Evolutionary conservation across 1,140 invertebrate species (phyloP).

Genomic region (Tribolium castaneum): DNA sequence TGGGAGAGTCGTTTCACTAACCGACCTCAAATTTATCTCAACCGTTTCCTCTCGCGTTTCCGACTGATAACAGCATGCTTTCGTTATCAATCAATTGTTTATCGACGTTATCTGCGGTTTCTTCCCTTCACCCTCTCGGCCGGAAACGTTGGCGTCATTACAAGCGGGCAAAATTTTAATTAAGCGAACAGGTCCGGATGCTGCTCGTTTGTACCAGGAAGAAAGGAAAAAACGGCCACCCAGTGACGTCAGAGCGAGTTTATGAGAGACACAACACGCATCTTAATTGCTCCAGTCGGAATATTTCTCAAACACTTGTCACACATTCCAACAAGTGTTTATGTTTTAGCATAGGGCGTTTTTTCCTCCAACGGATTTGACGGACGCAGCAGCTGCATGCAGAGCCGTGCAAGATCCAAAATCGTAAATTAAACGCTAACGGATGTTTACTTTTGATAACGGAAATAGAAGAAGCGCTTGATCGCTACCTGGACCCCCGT

Average conservation of each 20-base stretch:
- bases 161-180: slow-evolving; percentile 22
- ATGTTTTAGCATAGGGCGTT: slow-evolving; percentile 7
- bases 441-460: slow-evolving; percentile 25
- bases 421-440: slow-evolving; percentile 22
- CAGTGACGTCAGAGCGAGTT: slow-evolving; percentile 18
- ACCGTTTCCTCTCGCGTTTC: slow-evolving; percentile 19
- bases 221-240: slow-evolving; percentile 16
- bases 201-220: slow-evolving; percentile 22
- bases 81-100: slow-evolving; percentile 33
- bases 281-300: slow-evolving; percentile 20
- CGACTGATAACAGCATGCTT: slow-evolving; percentile 17
- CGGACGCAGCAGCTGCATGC: slow-evolving; percentile 1
- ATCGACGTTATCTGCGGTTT: slow-evolving; percentile 32
- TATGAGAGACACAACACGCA: slow-evolving; percentile 16
- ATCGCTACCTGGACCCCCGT: not conserved
- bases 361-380: slow-evolving; percentile 27
- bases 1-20: not conserved
- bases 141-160: not conserved
- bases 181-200: slow-evolving; percentile 7
- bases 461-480: slow-evolving; percentile 1
- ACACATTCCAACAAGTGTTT: slow-evolving; percentile 42
- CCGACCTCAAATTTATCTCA: slow-evolving; percentile 17
- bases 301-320: slow-evolving; percentile 35
- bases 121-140: not conserved
- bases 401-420: not conserved